These are phyloP conservation scores for Amaurobius ferox DNA, from an alignment of 2,888 invertebrate genomes.

Conservation along the genomic window DNA sequence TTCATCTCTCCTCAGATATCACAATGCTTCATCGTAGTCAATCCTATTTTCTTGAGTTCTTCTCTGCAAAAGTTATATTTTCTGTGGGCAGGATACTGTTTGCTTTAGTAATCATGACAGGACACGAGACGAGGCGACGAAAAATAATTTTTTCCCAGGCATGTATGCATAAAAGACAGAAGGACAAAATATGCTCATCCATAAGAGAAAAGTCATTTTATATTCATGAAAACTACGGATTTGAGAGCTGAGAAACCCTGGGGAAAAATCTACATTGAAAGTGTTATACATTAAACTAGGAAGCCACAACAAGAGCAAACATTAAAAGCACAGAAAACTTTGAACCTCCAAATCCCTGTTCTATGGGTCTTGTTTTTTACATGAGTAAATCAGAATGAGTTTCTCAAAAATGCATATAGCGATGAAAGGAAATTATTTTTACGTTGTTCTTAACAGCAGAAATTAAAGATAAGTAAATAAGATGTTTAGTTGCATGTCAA, in stretches of 20 bases:
- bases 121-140: slow-evolving; percentile 28
- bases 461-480: slow-evolving; percentile 38
- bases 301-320: slow-evolving; percentile 26
- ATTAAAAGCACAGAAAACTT: slow-evolving; percentile 25
- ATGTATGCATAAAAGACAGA: slow-evolving; percentile 47
- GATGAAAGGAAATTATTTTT: slow-evolving; percentile 7
- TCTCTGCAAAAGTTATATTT: background rate
- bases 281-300: slow-evolving; percentile 46
- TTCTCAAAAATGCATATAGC: slow-evolving; percentile 11
- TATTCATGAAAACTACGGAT: slow-evolving; percentile 71
- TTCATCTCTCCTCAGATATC: background rate
- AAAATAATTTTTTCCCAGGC: slow-evolving; percentile 34
- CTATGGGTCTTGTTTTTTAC: slow-evolving; percentile 28
- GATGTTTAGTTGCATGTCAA: slow-evolving; percentile 23
- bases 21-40: background rate
- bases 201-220: slow-evolving; percentile 54
- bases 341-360: slow-evolving; percentile 25
- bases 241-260: slow-evolving; percentile 34
- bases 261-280: slow-evolving; percentile 67
- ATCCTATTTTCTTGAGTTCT: background rate
- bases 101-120: slow-evolving; percentile 19
- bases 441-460: background rate
- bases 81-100: background rate
- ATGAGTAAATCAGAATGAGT: slow-evolving; percentile 57
- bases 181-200: slow-evolving; percentile 53